These are phyloP conservation scores for Anorthoa munda DNA, from an alignment of 2,888 invertebrate species.

Conservation along the genomic window DNA sequence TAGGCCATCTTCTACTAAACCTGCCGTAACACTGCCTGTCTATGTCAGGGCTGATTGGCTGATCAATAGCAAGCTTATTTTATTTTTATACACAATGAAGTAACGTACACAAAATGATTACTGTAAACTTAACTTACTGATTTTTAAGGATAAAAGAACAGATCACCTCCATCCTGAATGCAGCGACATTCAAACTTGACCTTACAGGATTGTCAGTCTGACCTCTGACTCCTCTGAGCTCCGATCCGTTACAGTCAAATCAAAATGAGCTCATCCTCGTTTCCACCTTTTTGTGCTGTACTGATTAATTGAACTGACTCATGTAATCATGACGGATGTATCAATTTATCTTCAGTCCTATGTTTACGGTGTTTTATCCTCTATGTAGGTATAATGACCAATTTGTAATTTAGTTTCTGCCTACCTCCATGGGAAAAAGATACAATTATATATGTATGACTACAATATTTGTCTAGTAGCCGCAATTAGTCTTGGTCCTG, in stretches of 20 bases:
- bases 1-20: no score
- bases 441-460: background rate
- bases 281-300: slow-evolving; percentile 44
- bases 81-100: no score
- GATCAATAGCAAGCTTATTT: background rate
- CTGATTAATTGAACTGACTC: slow-evolving; percentile 61
- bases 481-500: background rate
- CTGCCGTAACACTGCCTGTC: no score
- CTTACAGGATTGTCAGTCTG: slow-evolving; percentile 4
- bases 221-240: slow-evolving; percentile 43
- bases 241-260: slow-evolving; percentile 36
- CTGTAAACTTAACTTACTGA: background rate
- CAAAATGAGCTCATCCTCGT: slow-evolving; percentile 50
- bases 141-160: background rate
- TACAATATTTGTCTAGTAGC: no score
- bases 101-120: no score
- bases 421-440: no score
- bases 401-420: no score
- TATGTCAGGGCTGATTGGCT: no score
- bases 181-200: slow-evolving; percentile 26
- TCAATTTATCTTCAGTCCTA: slow-evolving; percentile 50
- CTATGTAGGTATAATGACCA: background rate
- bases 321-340: slow-evolving; percentile 60
- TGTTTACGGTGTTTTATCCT: slow-evolving; percentile 33
- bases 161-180: background rate